Base-by-base conservation (phyloP, 1,140 invertebrate genomes). In the Mamestra configurata region DNA sequence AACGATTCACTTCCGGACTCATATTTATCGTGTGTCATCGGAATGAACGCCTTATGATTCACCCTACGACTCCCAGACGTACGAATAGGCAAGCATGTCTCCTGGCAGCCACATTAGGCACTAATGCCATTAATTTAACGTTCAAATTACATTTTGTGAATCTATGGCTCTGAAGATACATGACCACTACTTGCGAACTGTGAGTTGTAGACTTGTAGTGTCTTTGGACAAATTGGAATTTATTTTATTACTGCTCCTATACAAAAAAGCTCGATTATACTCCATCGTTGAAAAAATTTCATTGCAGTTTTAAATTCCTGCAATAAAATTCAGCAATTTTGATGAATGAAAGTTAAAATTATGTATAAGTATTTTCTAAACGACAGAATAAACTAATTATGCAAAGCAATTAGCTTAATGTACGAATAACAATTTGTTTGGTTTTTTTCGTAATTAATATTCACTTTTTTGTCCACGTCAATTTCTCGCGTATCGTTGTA, bases 11-110 rank as follows among this genome's bases (percentile, higher is more conserved):
- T 31, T 20, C n/a, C 8, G 43, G 7, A 0, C 11, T 68, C 3
- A 13, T 27, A 8, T 40, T 3, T 49, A 13, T 59, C 18, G 27
- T 75, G 72, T 76, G 72, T 76, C 72, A 76, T 61, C 37, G 72
- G 55, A 18, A 61, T 55, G 61, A 76, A 76, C 72, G 55, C 53
- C 13, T 22, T 22, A 76, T 76, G 72, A 76, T 76, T 76, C 72
- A 76, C 55, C 11, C 20, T 27, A 18, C 15, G 43, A n/a, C 71
- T 49, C 37, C 55, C 59, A 76, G 72, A 61, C 53, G 37, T 11
- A 68, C 37, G 57, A 40, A 18, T 70, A 59, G 35, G 31, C 46
- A 20, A 11, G n/a, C 18, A 1, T 27, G 24, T 20, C 18, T 35
- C 18, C 71, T 7, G 40, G 18, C 11, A 7, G 13, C n/a, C 13